Evolutionary conservation across 2,888 invertebrate species (phyloP).

Genomic region (Mesodorylaimus sp.): DNA sequence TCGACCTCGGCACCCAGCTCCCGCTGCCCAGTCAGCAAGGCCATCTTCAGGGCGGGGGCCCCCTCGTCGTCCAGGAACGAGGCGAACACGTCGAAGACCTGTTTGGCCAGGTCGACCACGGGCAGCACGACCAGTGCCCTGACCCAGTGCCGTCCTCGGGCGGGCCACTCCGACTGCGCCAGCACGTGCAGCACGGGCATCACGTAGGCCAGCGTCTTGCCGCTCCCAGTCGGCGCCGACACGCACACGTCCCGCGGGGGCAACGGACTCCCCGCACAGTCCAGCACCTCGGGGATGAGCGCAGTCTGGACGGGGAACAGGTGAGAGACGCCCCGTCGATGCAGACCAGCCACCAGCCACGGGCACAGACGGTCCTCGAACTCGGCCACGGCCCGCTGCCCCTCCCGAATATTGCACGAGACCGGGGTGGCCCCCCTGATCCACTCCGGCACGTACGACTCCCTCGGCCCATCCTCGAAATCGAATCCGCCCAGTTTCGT

Average conservation of each 20-base stretch:
- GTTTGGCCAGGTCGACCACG: slow-evolving; percentile 70
- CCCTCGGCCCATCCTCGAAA: too few species aligned
- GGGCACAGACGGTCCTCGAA: too few species aligned
- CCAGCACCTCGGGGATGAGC: too few species aligned
- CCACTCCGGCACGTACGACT: too few species aligned
- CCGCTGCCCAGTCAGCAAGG: slow-evolving; percentile 46
- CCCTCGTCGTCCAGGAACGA: neutral
- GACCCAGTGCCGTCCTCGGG: slow-evolving; percentile 30
- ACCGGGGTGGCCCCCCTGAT: too few species aligned
- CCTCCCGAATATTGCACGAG: too few species aligned
- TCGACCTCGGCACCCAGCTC: slow-evolving; percentile 33
- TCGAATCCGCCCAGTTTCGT: too few species aligned
- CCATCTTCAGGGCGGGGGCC: slow-evolving; percentile 43
- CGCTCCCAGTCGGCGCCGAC: slow-evolving; percentile 90
- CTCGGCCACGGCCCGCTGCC: too few species aligned
- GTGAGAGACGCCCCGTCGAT: too few species aligned
- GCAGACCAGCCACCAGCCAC: too few species aligned
- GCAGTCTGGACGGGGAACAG: too few species aligned
- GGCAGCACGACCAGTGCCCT: slow-evolving; percentile 77
- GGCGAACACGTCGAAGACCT: slow-evolving; percentile 58
- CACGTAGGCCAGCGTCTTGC: slow-evolving; percentile 84
- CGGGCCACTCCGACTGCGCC: slow-evolving; percentile 10
- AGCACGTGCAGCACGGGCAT: slow-evolving; percentile 63
- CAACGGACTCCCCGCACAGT: too few species aligned
- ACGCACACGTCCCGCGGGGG: slow-evolving; percentile 79